Base-by-base conservation (phyloP, 53 echinoderm and acorn worm genomes). In the Glandiceps talaboti region DNA sequence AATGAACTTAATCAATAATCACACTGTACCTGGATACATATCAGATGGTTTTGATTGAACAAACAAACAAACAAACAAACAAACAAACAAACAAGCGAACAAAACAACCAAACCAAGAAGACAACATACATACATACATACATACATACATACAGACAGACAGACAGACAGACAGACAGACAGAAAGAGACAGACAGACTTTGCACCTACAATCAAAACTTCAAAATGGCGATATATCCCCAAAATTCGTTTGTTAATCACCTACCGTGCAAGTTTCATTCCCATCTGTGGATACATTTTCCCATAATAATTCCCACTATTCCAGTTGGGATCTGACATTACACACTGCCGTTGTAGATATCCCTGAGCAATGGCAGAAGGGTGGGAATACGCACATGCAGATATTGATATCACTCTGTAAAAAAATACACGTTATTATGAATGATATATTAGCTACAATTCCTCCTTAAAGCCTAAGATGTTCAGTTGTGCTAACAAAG, bases 301-400 rank as follows among this genome's bases (percentile, higher is more conserved):
- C 25, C 90, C 90, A 32, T 99, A 99, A 82, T 99, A 99, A 76
- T 99, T 91, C 1, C 99, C 99, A 32, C 88, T 84, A 28, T 84
- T 82, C 99, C 99, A 99, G 83, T 94, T 94, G 1, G 99, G 99
- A 73, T 99, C 99, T 33, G 89, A 91, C 99, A 99, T 99, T 33
- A 99, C 91, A 33, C 93, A 94, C 27, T 90, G 82, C 14, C 99
- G 85, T 82, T 99, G 99, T 1, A 99, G 86, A 82, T 89, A 94
- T 29, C 99, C 77, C 79, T 93, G 86, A 75, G 89, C 92, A 33
- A 93, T 99, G 73, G 92, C 87, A 25, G 88, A 82, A 30, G 93
- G 89, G 80, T 99, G 89, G 0, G 99, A 94, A 76, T 86, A 84
- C 1, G 86, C 93, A 82, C 99, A 99, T 0, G 77, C 88, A 28